Conservation (phyloP, 2,113 vertebrate genomes). For the Rhinoderma darwinii region DNA sequence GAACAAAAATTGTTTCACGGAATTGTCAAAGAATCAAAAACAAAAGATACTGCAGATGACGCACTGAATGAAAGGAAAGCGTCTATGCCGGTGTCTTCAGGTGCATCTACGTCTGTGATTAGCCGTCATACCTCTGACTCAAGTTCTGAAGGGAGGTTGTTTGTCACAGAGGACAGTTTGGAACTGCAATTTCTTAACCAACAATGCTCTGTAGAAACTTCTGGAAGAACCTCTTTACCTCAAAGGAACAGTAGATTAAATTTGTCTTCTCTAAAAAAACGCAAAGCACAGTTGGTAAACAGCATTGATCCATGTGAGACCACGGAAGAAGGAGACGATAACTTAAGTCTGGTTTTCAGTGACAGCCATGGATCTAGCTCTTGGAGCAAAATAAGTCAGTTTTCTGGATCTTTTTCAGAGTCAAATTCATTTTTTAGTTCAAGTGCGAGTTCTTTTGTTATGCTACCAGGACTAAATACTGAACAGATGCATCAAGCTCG, state of each 20-base stretch:
- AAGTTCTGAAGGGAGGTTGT: neutral
- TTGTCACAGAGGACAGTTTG: conserved; percentile 48
- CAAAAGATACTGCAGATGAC: conserved; percentile 8
- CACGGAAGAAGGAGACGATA: conserved; percentile 68
- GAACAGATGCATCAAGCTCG: conserved; percentile 66
- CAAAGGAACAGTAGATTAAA: accelerated
- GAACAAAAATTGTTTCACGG: neutral
- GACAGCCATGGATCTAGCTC: conserved; percentile 63
- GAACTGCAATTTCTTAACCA: conserved; percentile 22
- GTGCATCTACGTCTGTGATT: neutral
- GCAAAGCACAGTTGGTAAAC: accelerated
- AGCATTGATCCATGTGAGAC: conserved; percentile 60
- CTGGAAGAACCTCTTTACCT: accelerated
- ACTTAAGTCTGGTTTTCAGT: neutral
- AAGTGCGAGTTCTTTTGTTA: conserved; percentile 60
- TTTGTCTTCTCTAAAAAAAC: neutral
- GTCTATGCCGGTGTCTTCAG: neutral
- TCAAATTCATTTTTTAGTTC: conserved; percentile 49
- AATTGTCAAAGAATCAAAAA: conserved; percentile 3
- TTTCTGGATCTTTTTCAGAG: conserved; percentile 62
- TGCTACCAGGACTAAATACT: conserved; percentile 17
- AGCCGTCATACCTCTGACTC: neutral
- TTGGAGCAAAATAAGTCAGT: conserved; percentile 25
- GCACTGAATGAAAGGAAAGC: neutral
- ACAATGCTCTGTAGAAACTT: neutral